Evolutionary conservation across 1,140 invertebrate genomes (phyloP), one percentile per base, ranked within the genome.

Genomic region (Drosophila kanapiae): DNA sequence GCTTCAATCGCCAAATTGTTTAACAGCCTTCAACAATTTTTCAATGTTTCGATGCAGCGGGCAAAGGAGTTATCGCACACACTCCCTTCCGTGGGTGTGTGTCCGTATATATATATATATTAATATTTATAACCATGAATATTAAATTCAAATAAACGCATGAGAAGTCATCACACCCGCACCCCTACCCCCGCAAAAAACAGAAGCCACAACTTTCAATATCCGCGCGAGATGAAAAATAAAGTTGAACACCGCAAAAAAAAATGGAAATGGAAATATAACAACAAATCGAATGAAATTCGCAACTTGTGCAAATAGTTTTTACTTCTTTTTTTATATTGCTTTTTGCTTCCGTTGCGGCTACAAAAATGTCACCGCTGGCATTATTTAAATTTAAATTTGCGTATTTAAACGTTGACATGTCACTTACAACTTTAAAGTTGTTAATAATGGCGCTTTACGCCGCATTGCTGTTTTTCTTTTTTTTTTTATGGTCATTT

Each of bases 91-190:
- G n/a, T 29, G 31, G 13, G 29, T 13, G n/a, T 29, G 49, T 60
- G 49, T 53, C 27, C 47, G 59, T 8, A 6, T 31, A 31, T 31
- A 31, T 16, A 33, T 56, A 14, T 56, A 27, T 80, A 87, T 90
- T 90, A 88, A 88, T 88, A 90, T 88, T 90, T 88, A 88, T 90
- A 75, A 58, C 78, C 80, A 87, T 87, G 72, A 61, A 88, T 78
- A 78, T 88, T 88, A 70, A 75, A 88, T 90, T 80, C 65, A 81
- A 90, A 88, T 84, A 84, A 84, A 84, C 79, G 78, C 74, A 87
- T 82, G 61, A 78, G 67, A 69, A 47, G 63, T 37, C 75, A 58
- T 18, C 47, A 40, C 33, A 54, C 14, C 16, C 58, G n/a, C 13
- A 47, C 8, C 11, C 14, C 27, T 1, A 38, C 4, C 16, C 18